phyloP scores from a whole-genome alignment of 2,113 vertebrate species.

The Dinomys branickii region DNA sequence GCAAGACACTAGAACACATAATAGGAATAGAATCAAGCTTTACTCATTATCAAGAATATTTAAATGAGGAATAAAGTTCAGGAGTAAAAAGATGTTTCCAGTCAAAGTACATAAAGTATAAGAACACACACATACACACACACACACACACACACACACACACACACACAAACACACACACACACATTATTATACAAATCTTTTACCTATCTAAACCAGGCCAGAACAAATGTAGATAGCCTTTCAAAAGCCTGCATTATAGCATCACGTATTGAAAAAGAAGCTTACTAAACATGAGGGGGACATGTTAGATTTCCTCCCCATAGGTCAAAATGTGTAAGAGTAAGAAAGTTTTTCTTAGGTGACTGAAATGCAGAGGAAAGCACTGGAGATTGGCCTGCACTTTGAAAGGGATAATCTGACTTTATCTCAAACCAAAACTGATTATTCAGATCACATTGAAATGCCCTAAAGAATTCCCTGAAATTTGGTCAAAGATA shows the following conservation, averaged over 20 bases:
- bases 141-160: neutral
- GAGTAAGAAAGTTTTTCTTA: constrained; percentile 2
- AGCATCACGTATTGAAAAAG: constrained; percentile 20
- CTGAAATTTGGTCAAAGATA: neutral
- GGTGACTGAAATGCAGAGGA: constrained; percentile 36
- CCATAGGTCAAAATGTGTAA: constrained; percentile 56
- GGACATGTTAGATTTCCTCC: constrained; percentile 14
- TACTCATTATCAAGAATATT: constrained; percentile 34
- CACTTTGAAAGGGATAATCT: neutral
- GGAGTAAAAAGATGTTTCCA: neutral
- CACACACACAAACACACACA: neutral
- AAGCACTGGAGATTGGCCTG: neutral
- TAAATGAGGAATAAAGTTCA: constrained; percentile 31
- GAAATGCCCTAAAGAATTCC: neutral
- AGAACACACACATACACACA: neutral
- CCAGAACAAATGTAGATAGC: constrained; percentile 44
- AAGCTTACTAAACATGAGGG: neutral
- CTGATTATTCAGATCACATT: constrained; percentile 42
- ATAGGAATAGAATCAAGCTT: neutral
- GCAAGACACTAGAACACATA: neutral
- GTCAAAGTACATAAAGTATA: neutral
- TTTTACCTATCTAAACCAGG: neutral
- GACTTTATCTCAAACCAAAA: constrained; percentile 29
- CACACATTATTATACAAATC: neutral
- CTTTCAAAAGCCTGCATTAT: constrained; percentile 27